Percentiles rank a stretch among this genome's conserved stretches.
phyloP scores from a whole-genome alignment of 2,888 invertebrate species.

The Lithosia quadra region DNA sequence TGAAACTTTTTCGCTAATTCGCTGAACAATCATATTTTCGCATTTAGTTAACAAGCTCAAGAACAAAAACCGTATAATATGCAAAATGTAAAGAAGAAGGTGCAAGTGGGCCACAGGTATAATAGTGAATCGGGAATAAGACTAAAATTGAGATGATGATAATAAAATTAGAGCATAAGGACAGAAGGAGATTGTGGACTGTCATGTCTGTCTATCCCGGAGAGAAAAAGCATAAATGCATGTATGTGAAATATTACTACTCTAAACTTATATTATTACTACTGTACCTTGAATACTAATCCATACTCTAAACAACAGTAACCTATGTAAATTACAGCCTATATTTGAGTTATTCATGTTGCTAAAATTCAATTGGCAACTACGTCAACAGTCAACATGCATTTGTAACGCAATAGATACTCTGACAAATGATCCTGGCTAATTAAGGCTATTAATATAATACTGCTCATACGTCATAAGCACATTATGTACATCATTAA shows the following conservation, averaged over 20 bases:
- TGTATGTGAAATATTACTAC: neutral
- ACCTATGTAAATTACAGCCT: neutral
- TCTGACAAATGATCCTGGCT: conserved; percentile 34
- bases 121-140: no score
- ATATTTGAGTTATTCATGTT: neutral
- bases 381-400: conserved; percentile 22
- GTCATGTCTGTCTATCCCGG: neutral
- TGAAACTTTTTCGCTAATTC: no score
- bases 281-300: neutral
- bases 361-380: neutral
- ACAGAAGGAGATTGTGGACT: no score
- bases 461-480: conserved; percentile 21
- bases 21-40: no score
- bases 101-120: no score
- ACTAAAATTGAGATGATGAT: no score
- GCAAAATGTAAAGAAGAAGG: no score
- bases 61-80: no score
- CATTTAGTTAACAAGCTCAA: no score
- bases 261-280: neutral
- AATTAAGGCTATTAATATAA: conserved; percentile 47
- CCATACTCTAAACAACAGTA: neutral
- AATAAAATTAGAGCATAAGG: neutral
- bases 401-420: conserved; percentile 24
- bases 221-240: neutral
- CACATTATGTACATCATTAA: conserved; percentile 33